Evolutionary conservation across 2,888 invertebrate species (phyloP).

Genomic region (Cinara cedri): DNA sequence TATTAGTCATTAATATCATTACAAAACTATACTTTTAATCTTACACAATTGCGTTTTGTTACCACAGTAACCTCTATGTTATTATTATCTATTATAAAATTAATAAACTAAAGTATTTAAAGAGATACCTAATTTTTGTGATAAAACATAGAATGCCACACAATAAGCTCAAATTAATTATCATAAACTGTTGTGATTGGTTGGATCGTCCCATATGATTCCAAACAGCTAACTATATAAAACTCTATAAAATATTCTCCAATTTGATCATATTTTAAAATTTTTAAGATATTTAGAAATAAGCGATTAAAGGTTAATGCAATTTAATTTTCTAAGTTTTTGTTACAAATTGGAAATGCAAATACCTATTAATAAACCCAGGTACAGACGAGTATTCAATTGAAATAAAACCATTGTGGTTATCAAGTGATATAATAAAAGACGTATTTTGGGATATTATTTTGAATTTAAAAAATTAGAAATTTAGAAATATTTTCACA

Average conservation of each 20-base stretch:
- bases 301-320: background rate
- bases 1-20: too few relatives aligned
- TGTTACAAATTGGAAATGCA: constrained; percentile 3
- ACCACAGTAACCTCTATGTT: too few relatives aligned
- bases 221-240: constrained; percentile 8
- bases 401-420: background rate
- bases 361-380: background rate
- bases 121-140: too few relatives aligned
- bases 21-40: too few relatives aligned
- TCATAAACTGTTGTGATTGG: too few relatives aligned
- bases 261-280: constrained; percentile 12
- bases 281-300: constrained; percentile 8
- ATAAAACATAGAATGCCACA: too few relatives aligned
- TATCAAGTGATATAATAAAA: constrained; percentile 2
- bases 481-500: background rate
- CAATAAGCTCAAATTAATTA: too few relatives aligned
- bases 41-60: too few relatives aligned
- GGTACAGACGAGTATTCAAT: background rate
- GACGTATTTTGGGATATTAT: background rate
- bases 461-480: background rate
- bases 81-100: too few relatives aligned
- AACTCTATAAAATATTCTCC: constrained; percentile 6
- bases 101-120: too few relatives aligned
- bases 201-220: constrained; percentile 12
- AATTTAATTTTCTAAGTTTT: background rate